These are phyloP conservation scores for Parasteatoda tepidariorum DNA, from an alignment of 1,140 invertebrate species.

Conservation along the genomic window DNA sequence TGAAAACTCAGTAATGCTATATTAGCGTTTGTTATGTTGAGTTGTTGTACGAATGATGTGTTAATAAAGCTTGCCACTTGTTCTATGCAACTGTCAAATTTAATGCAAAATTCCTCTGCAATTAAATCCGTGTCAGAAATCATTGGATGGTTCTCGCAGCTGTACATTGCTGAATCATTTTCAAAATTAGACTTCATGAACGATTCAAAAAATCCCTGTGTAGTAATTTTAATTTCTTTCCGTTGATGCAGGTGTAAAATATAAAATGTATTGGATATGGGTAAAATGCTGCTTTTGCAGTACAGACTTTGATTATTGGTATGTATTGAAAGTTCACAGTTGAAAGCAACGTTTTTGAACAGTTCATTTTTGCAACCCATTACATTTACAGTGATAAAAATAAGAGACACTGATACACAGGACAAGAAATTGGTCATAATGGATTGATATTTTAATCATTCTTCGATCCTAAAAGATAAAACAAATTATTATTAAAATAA, in stretches of 20 bases:
- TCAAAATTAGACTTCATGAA: not conserved
- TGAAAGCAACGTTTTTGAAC: no score
- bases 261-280: not conserved
- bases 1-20: not conserved
- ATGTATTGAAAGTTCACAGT: not conserved
- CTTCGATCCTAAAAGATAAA: no score
- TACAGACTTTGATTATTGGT: not conserved
- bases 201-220: not conserved
- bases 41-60: not conserved
- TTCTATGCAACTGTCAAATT: not conserved
- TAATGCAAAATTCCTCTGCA: not conserved
- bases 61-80: not conserved
- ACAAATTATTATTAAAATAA: no score
- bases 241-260: not conserved
- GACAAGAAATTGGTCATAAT: no score
- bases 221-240: not conserved
- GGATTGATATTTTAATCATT: no score
- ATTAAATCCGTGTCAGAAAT: not conserved
- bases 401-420: no score
- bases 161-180: not conserved
- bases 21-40: not conserved
- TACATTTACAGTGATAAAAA: no score
- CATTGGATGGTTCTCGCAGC: not conserved
- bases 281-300: not conserved
- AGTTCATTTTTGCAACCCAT: no score